Conservation (phyloP, 1,140 invertebrate genomes). For the Monomorium pharaonis region DNA sequence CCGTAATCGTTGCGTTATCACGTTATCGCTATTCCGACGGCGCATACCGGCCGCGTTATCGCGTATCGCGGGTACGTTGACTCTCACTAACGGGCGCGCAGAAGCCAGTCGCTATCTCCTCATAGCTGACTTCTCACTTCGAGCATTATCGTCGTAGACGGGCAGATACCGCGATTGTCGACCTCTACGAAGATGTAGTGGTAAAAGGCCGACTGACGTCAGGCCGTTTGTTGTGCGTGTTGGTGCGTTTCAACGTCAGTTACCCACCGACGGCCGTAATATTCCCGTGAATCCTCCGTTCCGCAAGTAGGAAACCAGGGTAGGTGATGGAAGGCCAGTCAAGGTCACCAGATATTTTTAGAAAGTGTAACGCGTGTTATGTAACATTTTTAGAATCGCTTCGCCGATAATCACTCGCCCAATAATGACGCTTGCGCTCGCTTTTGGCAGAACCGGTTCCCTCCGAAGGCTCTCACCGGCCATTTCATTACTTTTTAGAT, state of each 20-base stretch:
- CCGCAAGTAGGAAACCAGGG: neutral
- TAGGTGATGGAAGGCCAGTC: conserved; percentile 28
- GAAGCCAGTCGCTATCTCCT: conserved; percentile 13
- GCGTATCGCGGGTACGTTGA: conserved; percentile 49
- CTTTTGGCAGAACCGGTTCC: conserved; percentile 29
- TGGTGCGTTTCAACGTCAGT: neutral
- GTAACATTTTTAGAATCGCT: conserved; percentile 33
- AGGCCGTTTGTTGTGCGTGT: neutral
- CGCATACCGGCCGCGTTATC: conserved; percentile 24
- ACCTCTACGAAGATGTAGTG: neutral
- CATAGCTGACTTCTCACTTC: conserved; percentile 46
- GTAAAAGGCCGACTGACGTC: conserved; percentile 29
- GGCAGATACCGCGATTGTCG: conserved; percentile 19
- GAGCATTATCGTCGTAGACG: conserved; percentile 30
- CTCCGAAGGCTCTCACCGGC: neutral
- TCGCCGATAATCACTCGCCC: conserved; percentile 4
- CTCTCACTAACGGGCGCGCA: conserved; percentile 51
- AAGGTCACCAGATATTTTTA: conserved; percentile 43
- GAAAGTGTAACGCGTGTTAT: conserved; percentile 39
- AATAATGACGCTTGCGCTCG: conserved; percentile 13
- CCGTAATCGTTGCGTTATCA: conserved; percentile 45
- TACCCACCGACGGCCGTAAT: neutral
- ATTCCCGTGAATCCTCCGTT: conserved; percentile 22
- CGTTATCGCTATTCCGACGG: conserved; percentile 31
- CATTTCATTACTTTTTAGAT: conserved; percentile 3